Evolutionary conservation across 2,888 invertebrate species (phyloP).

Genomic region (Hyles lineata): DNA sequence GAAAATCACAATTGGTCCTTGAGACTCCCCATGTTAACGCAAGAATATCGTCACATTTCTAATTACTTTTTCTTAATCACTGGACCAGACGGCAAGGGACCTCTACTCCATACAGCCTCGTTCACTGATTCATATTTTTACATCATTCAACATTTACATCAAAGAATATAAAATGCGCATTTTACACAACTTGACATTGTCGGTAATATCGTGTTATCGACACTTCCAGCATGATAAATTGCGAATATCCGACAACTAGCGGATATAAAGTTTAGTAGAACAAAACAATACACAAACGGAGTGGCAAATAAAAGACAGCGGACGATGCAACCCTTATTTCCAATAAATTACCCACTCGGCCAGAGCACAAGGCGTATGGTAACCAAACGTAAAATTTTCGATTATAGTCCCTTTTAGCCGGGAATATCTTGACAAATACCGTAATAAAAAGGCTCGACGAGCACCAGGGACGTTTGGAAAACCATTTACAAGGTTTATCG

Average conservation of each 20-base stretch:
- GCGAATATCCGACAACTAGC: background rate
- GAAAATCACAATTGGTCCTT: too few species aligned
- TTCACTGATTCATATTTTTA: too few species aligned
- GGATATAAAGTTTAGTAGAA: background rate
- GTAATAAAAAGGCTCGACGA: constrained; percentile 80
- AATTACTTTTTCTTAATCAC: too few species aligned
- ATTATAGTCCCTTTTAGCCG: constrained; percentile 74
- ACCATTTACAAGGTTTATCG: constrained; percentile 84
- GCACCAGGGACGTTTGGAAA: constrained; percentile 80
- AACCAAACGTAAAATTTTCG: constrained; percentile 79
- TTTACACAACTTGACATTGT: too few species aligned
- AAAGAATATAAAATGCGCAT: too few species aligned
- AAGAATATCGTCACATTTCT: too few species aligned
- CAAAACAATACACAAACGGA: background rate
- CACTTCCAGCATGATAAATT: too few species aligned
- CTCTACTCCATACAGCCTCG: too few species aligned
- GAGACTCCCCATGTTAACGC: too few species aligned
- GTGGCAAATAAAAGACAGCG: constrained; percentile 13
- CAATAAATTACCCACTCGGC: constrained; percentile 55
- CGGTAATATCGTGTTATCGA: too few species aligned
- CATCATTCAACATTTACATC: too few species aligned
- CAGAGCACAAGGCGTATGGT: constrained; percentile 67
- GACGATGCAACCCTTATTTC: constrained; percentile 38
- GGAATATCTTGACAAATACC: constrained; percentile 83
- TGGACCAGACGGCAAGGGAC: too few species aligned